Evolutionary conservation across 2,888 invertebrate genomes (phyloP).

Genomic region (Lepidonotus clava): DNA sequence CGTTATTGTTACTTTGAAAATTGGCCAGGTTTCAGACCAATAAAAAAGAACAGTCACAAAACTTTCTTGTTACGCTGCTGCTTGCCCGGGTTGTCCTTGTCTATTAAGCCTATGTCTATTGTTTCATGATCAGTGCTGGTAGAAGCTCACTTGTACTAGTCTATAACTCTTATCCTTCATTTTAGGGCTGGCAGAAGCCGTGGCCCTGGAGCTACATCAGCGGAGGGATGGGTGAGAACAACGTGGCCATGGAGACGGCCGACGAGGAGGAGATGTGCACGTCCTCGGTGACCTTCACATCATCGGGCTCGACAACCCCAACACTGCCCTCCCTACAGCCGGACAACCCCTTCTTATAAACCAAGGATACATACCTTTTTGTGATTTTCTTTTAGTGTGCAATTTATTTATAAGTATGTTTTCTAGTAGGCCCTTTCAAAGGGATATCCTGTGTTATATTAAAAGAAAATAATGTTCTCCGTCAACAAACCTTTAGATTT

Average conservation of each 20-base stretch:
- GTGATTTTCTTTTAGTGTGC: no score
- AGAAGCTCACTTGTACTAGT: neutral
- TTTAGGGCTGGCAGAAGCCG: neutral
- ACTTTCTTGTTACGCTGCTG: neutral
- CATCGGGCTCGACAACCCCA: neutral
- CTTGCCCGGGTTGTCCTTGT: neutral
- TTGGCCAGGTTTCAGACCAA: no score
- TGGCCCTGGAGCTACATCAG: slow-evolving; percentile 34
- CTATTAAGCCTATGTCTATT: neutral
- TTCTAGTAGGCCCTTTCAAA: no score
- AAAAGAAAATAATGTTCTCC: no score
- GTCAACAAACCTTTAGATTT: no score
- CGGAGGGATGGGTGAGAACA: slow-evolving; percentile 7
- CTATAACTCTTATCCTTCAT: neutral
- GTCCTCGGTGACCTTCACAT: neutral
- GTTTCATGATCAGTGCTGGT: neutral
- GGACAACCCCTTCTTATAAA: slow-evolving; percentile 23
- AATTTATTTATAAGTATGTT: no score
- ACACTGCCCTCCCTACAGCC: neutral
- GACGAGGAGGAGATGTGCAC: slow-evolving; percentile 2
- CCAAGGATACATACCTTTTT: no score
- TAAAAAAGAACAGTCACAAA: neutral
- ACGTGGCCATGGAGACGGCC: slow-evolving; percentile 36
- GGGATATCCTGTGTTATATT: no score
- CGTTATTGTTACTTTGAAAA: no score